Conservation (phyloP, 1,140 invertebrate genomes). For the Drosophila rufa region DNA sequence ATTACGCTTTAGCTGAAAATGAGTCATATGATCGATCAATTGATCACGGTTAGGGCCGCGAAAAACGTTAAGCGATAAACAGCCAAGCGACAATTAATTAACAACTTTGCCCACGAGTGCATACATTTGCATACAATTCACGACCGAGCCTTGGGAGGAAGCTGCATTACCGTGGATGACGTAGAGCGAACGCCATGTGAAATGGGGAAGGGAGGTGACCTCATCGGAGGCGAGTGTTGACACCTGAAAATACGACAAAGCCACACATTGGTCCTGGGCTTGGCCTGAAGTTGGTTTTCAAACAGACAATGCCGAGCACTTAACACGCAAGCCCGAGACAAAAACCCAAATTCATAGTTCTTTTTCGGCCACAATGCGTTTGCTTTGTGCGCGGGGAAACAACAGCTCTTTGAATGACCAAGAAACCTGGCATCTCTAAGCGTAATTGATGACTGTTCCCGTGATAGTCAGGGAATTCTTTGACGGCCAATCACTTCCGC, state of each 20-base stretch:
- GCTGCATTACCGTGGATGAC: conserved; percentile 43
- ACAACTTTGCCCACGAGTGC: conserved; percentile 19
- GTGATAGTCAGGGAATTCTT: conserved; percentile 45
- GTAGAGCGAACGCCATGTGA: conserved; percentile 30
- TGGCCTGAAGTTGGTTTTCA: conserved; percentile 30
- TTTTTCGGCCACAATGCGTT: conserved; percentile 53
- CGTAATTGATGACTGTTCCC: conserved; percentile 63
- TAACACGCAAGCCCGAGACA: conserved; percentile 50
- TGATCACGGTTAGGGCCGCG: conserved; percentile 7
- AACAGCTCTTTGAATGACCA: conserved; percentile 27
- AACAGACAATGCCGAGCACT: conserved; percentile 52
- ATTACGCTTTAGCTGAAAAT: conserved; percentile 6
- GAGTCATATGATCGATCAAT: conserved; percentile 25
- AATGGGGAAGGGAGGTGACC: conserved; percentile 45
- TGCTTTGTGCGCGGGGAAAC: conserved; percentile 44
- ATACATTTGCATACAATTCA: conserved; percentile 52
- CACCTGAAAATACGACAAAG: conserved; percentile 45
- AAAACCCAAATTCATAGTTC: conserved; percentile 38
- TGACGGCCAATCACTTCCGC: conserved; percentile 61
- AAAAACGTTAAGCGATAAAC: conserved; percentile 7
- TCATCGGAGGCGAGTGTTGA: conserved; percentile 43
- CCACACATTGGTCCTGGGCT: conserved; percentile 60
- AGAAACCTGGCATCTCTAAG: conserved; percentile 21
- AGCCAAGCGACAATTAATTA: conserved; percentile 43
- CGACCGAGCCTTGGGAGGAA: conserved; percentile 6